Evolutionary conservation across 2,113 vertebrate genomes (phyloP), one percentile per base, ranked within the genome.

Genomic region (Copsychus sechellarum): DNA sequence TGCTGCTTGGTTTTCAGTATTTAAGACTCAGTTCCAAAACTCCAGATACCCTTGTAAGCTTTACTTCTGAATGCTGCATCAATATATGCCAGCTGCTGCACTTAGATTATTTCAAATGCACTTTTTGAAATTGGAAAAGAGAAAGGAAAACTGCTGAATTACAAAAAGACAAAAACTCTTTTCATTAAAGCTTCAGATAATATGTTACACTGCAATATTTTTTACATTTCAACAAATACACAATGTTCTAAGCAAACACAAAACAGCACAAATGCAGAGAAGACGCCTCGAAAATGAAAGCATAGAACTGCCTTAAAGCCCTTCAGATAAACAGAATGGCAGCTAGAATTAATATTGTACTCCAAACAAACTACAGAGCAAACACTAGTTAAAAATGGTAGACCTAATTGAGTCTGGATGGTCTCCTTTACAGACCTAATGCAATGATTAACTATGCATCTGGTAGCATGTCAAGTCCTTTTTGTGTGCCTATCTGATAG

Each of bases 401-500:
- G 77, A 92, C 48, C 86, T 96, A 94, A 97, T 95, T 96, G 92
- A 96, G 86, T 76, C 90, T 84, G 90, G 96, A 89, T 94, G 88
- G 90, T 92, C 88, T 87, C 80, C 83, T 97, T 92, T 92, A 54
- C 79, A 97, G 95, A 94, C 92, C 93, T 97, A 97, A 96, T 96
- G 95, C 84, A 91, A 97, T 98, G 98, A 98, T 98, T 98, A 98
- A 98, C 97, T 97, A 92, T 96, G 97, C 98, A 97, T 98, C 97
- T 98, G 98, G 97, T 97, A 97, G 97, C 96, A 97, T 94, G 96
- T 97, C 97, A 92, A 96, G 96, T 97, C 96, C 96, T 98, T 95
- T 97, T 96, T 97, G 94, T 97, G 97, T 94, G 96, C 98, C 98
- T 98, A 98, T 98, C 98, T 97, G 97, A 98, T 95, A 98, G 97